phyloP scores from a whole-genome alignment of 2,113 vertebrate genomes.

The Oreocharis arfaki region DNA sequence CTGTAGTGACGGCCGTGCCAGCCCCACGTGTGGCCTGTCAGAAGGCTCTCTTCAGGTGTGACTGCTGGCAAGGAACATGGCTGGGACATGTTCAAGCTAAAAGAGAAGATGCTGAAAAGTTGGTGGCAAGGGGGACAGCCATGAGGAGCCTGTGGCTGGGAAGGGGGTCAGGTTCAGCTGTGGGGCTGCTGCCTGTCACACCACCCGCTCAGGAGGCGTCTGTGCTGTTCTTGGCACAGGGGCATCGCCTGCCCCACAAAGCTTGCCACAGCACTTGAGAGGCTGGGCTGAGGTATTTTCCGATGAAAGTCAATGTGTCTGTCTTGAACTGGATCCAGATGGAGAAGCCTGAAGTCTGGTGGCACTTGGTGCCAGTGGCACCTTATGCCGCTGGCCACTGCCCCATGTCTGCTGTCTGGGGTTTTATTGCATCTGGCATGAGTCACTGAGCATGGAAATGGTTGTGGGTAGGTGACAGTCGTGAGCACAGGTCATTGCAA shows the following conservation, averaged over 20 bases:
- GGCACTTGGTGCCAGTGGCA: not conserved
- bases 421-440: not conserved
- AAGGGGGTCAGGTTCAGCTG: not conserved
- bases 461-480: not conserved
- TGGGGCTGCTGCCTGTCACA: not conserved
- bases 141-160: not conserved
- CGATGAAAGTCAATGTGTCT: not conserved
- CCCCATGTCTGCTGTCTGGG: rapidly evolving
- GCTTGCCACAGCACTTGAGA: not conserved
- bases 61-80: not conserved
- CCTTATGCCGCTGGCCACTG: not conserved
- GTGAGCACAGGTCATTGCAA: not conserved
- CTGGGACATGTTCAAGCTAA: not conserved
- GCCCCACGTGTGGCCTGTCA: not conserved
- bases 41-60: not conserved
- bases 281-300: not conserved
- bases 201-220: rapidly evolving
- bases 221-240: not conserved
- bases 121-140: not conserved
- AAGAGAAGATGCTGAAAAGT: not conserved
- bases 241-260: not conserved
- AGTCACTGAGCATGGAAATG: not conserved
- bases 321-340: not conserved
- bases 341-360: not conserved
- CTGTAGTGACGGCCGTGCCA: not conserved